Percentiles rank a stretch among this genome's conserved stretches.
Evolutionary conservation across 2,113 vertebrate genomes (phyloP).

Genomic region (Tamias sibiricus): DNA sequence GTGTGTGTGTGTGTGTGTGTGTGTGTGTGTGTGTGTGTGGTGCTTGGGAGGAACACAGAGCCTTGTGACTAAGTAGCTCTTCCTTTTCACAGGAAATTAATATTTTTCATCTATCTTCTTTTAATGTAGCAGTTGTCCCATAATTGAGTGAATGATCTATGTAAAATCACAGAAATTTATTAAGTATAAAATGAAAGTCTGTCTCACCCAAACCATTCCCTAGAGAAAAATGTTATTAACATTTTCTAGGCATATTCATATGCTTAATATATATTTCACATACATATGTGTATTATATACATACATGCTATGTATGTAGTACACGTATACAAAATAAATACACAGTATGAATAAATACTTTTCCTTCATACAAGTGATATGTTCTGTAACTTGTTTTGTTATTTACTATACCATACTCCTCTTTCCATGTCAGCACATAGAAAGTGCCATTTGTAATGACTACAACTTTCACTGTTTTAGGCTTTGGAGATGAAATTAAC

Average conservation of each 20-base stretch:
- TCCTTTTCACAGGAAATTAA: conserved; percentile 24
- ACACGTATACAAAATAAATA: background rate
- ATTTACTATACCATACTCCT: background rate
- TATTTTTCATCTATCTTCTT: conserved; percentile 24
- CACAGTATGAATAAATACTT: background rate
- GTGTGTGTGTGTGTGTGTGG: too few species aligned
- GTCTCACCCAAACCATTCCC: background rate
- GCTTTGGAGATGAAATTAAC: background rate
- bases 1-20: too few species aligned
- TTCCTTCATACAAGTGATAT: background rate
- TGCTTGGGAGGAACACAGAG: background rate
- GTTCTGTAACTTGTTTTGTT: conserved; percentile 11
- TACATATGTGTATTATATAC: background rate
- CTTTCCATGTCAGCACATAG: background rate
- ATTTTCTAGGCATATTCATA: background rate
- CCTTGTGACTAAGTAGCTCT: background rate
- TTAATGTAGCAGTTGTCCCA: background rate
- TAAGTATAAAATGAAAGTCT: conserved; percentile 24
- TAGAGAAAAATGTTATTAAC: background rate
- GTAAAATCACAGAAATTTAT: conserved; percentile 19
- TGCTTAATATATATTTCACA: background rate
- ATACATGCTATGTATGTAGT: background rate
- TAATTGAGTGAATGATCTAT: conserved; percentile 18
- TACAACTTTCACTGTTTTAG: background rate
- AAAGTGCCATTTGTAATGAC: background rate